A percentile compares a stretch with the other conserved stretches of the same genome.
These are phyloP conservation scores for Pollimyrus isidori DNA, from an alignment of 2,113 vertebrate genomes.

Conservation along the genomic window DNA sequence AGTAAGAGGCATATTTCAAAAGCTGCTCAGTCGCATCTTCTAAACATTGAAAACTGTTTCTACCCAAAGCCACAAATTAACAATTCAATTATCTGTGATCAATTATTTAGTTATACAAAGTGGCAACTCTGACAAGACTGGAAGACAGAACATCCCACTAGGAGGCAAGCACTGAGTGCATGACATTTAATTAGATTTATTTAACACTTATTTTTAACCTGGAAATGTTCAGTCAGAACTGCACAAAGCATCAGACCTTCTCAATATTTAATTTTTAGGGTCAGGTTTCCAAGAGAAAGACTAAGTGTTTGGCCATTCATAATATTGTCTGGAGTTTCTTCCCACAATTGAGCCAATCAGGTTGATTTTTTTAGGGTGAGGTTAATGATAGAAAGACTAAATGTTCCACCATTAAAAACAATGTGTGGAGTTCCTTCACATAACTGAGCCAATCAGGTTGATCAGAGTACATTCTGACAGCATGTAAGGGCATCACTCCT, in stretches of 20 bases:
- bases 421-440: too few relatives aligned
- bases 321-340: too few relatives aligned
- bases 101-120: neutral
- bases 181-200: neutral
- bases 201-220: neutral
- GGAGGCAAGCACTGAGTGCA: neutral
- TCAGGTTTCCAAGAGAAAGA: neutral
- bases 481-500: too few relatives aligned
- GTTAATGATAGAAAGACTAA: neutral
- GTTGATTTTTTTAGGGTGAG: neutral
- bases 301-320: too few relatives aligned
- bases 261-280: neutral
- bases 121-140: neutral
- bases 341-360: neutral
- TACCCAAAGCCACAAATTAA: neutral
- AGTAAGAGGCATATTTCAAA: neutral
- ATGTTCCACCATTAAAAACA: too few relatives aligned
- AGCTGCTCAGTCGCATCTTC: neutral
- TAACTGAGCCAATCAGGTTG: neutral
- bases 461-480: slow-evolving; percentile 5
- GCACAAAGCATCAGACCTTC: neutral
- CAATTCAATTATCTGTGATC: neutral
- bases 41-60: neutral
- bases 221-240: neutral
- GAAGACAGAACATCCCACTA: neutral